phyloP scores from a whole-genome alignment of 92 coral and sea anemone genomes.

The Parazoanthus swiftii region DNA sequence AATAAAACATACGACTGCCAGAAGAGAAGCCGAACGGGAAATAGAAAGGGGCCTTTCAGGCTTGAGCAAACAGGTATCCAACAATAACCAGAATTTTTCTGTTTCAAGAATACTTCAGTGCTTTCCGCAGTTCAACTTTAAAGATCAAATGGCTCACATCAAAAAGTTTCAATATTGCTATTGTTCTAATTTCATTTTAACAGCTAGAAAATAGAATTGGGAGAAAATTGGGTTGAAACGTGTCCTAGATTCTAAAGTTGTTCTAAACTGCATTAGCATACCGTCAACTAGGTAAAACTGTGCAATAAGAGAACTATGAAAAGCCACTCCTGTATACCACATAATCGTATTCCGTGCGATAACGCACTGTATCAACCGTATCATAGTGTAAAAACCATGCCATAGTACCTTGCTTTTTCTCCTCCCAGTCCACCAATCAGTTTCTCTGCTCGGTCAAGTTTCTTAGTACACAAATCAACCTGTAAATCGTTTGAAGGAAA shows the following conservation, averaged over 20 bases:
- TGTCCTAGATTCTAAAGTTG: no score
- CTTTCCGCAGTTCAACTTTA: background rate
- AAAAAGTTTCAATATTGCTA: no score
- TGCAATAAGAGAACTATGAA: no score
- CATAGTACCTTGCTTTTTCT: conserved; percentile 81
- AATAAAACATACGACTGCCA: no score
- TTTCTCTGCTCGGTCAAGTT: conserved; percentile 97
- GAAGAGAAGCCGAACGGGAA: no score
- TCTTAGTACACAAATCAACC: conserved; percentile 97
- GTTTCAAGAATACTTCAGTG: no score
- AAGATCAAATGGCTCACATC: no score
- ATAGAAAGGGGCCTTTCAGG: no score
- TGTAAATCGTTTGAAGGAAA: conserved; percentile 32
- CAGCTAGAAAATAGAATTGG: background rate
- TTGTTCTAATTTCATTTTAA: background rate
- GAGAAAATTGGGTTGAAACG: no score
- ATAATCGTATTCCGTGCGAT: background rate
- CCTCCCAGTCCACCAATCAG: conserved; percentile 98
- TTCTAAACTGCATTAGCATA: background rate
- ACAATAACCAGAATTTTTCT: no score
- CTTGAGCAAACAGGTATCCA: no score
- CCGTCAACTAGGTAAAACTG: background rate
- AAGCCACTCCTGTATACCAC: background rate
- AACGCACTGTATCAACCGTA: background rate
- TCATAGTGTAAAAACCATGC: no score